Base-by-base conservation (phyloP, 2,888 invertebrate genomes). In the Calliopum simillimum region DNA sequence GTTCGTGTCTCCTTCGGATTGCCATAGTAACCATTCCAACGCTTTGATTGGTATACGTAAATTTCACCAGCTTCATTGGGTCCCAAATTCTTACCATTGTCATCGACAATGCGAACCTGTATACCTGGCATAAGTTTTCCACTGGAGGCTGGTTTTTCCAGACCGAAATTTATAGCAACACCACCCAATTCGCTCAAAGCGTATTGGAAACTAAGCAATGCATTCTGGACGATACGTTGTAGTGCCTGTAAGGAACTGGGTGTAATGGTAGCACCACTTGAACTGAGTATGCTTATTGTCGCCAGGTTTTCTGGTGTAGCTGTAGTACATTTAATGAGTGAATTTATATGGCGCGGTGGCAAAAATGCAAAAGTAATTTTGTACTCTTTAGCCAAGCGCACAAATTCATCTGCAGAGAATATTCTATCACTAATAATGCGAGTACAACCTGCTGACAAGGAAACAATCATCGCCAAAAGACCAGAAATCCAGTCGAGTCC, bases 11-110 rank as follows among this genome's bases (percentile, higher is more conserved):
- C 78, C 14, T 59, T 72, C 2, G 74, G 72, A 63, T 81, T 78
- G 4, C 73, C 70, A 55, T 79, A 80, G 69, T 84, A 84, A 0
- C 84, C 84, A 43, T 74, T 74, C 79, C 82, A 81, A 11, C 56
- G 46, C 3, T 64, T 68, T 3, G 71, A 73, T 0, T 74, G 73
- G 16, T n/a, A n/a, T n/a, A n/a, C n/a, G n/a, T n/a, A n/a, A n/a
- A n/a, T n/a, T n/a, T n/a, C n/a, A n/a, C n/a, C n/a, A n/a, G n/a
- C n/a, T n/a, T n/a, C n/a, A n/a, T n/a, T n/a, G n/a, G n/a, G n/a
- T n/a, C n/a, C n/a, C n/a, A n/a, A n/a, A n/a, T n/a, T n/a, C n/a
- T n/a, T n/a, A n/a, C n/a, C n/a, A n/a, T n/a, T n/a, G n/a, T n/a
- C n/a, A n/a, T n/a, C n/a, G n/a, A n/a, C n/a, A n/a, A n/a, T n/a